Percentiles rank a stretch among this genome's conserved stretches.
These are phyloP conservation scores for Gymnarchus niloticus DNA, from an alignment of 2,113 vertebrate genomes.

Conservation along the genomic window DNA sequence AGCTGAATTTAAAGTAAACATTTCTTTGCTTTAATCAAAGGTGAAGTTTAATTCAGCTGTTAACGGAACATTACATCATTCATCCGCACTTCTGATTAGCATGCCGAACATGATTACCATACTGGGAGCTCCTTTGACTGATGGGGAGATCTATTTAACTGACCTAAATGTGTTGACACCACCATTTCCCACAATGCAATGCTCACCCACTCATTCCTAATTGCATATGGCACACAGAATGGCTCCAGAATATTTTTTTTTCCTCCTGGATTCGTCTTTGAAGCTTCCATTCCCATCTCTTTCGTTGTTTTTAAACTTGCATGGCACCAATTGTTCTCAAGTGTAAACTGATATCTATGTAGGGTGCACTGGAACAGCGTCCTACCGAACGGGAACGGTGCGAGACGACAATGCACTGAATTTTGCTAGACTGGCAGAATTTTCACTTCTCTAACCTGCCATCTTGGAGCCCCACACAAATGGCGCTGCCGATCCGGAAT, in stretches of 20 bases:
- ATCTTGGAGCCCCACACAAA: conserved; percentile 72
- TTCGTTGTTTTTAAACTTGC: not conserved
- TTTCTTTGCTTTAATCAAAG: conserved; percentile 3
- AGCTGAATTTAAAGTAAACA: not conserved
- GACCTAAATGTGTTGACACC: conserved; percentile 5
- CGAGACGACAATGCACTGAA: not conserved
- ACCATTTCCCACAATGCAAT: not conserved
- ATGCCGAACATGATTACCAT: not conserved
- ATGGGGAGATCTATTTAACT: not conserved
- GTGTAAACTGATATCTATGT: not conserved
- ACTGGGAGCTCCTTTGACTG: not conserved
- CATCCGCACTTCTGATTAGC: not conserved
- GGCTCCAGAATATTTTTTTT: not conserved
- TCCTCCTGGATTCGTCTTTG: not conserved
- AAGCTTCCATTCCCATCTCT: not conserved
- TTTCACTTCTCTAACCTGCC: conserved; percentile 64
- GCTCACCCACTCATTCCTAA: not conserved
- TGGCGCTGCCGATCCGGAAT: conserved; percentile 45
- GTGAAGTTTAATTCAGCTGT: conserved; percentile 2
- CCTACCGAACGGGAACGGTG: not conserved
- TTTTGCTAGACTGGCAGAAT: not conserved
- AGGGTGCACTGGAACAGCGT: not conserved
- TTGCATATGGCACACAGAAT: not conserved
- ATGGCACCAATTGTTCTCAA: not conserved
- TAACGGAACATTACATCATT: conserved; percentile 3